phyloP scores from a whole-genome alignment of 2,797 vertebrate species.

The Amniataba percoides region DNA sequence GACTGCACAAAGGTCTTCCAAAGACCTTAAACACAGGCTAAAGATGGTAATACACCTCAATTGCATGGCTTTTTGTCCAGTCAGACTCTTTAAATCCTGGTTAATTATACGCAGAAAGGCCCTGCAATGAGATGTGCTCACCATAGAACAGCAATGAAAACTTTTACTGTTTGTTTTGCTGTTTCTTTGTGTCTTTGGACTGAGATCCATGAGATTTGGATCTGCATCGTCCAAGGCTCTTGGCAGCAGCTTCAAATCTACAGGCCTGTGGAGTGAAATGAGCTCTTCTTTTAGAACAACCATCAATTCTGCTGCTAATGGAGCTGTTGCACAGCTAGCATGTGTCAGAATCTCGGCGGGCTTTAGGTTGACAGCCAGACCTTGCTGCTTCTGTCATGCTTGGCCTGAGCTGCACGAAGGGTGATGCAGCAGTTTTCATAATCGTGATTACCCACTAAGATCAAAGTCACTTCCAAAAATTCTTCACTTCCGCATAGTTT shows the following conservation, averaged over 20 bases:
- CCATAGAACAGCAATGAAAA: conserved; percentile 21
- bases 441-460: conserved; percentile 26
- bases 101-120: conserved; percentile 19
- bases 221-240: conserved; percentile 4
- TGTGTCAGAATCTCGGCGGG: conserved; percentile 51
- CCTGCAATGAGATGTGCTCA: conserved; percentile 9
- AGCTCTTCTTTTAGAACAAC: conserved; percentile 47
- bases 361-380: conserved; percentile 47
- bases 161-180: conserved; percentile 6
- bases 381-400: conserved; percentile 29
- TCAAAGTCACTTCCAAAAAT: conserved; percentile 30
- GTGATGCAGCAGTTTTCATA: conserved; percentile 45
- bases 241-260: conserved; percentile 34
- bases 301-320: conserved; percentile 71
- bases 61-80: conserved; percentile 33
- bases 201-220: conserved; percentile 29
- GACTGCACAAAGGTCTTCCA: conserved; percentile 41
- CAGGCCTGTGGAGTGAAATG: conserved; percentile 46
- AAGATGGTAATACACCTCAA: conserved; percentile 45
- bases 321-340: conserved; percentile 54
- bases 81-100: conserved; percentile 39
- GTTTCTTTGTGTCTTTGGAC: conserved; percentile 29
- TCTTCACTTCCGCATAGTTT: background rate
- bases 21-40: conserved; percentile 57
- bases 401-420: conserved; percentile 23